Conservation (phyloP, 2,888 invertebrate species). For the Hoplodrina ambigua region DNA sequence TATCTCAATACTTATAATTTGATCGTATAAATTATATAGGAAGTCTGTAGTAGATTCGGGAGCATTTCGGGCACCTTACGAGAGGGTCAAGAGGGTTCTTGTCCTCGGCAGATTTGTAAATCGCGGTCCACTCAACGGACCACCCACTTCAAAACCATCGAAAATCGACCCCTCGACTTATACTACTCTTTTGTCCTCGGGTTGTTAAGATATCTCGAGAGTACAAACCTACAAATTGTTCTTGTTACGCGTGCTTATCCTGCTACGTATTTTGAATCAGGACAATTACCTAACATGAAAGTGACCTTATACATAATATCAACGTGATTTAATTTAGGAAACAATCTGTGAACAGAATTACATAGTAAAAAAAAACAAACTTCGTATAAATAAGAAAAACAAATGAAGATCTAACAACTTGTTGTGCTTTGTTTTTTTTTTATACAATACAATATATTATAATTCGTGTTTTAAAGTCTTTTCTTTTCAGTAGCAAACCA, state of each 20-base stretch:
- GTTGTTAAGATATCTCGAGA: conserved; percentile 60
- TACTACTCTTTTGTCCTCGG: conserved; percentile 73
- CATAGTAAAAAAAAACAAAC: neutral
- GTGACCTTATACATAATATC: neutral
- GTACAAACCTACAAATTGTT: conserved; percentile 40
- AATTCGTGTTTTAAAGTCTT: neutral
- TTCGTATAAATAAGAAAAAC: neutral
- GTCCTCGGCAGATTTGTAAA: conserved; percentile 82
- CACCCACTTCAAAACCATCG: conserved; percentile 75
- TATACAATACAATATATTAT: too few relatives aligned
- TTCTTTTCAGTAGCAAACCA: neutral
- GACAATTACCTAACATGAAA: conserved; percentile 11
- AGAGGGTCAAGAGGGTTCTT: conserved; percentile 78
- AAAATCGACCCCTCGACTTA: conserved; percentile 63
- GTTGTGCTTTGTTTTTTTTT: too few relatives aligned
- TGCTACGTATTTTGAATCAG: neutral
- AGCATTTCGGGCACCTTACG: conserved; percentile 64
- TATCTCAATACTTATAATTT: conserved; percentile 26
- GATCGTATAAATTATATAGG: conserved; percentile 58
- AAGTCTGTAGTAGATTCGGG: conserved; percentile 58
- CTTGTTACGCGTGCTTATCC: conserved; percentile 31
- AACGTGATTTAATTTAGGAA: neutral
- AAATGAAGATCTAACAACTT: too few relatives aligned
- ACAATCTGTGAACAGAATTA: neutral
- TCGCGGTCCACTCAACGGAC: conserved; percentile 77